Base-by-base conservation (phyloP, 1,140 invertebrate species). In the Bombus consobrinus region DNA sequence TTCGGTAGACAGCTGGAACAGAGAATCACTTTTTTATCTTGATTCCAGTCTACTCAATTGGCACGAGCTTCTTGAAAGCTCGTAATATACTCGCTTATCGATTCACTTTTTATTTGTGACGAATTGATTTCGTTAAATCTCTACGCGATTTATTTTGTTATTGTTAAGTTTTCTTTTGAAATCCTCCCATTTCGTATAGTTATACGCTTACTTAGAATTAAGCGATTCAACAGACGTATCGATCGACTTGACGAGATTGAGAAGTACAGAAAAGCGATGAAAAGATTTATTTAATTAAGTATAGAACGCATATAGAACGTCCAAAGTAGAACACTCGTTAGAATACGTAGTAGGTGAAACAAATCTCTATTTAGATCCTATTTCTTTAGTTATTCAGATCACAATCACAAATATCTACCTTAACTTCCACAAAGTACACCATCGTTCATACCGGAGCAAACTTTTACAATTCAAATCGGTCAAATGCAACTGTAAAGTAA, bases 11-110 rank as follows among this genome's bases (percentile, higher is more conserved):
- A 62, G 25, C 71, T 53, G 68, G 13, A 39, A 41, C 34, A 37
- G 73, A n/a, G 39, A 43, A 84, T 66, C 47, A 43, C 53, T n/a
- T 39, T 53, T 81, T 89, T 76, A 82, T 85, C 64, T 87, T n/a
- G 39, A 85, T 81, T 74, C 39, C 62, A 13, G 13, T 34, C n/a
- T 37, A 64, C 43, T 62, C 53, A 77, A 87, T 90, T 90, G 82
- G 81, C 86, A 87, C 85, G 88, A 84, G 76, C 68, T 81, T 84
- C 39, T 69, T 37, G 69, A 34, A 79, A 59, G 85, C 77, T 87
- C 74, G 62, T 81, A 87, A 87, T 76, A 37, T 39, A n/a, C 43
- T 57, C 15, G 68, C 22, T 39, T 43, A 25, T 72, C 69, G 28
- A 57, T 68, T 71, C 22, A 8, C 6, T 73, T n/a, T 34, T 25